Conservation (phyloP, 2,113 vertebrate genomes). For the Dasyurus viverrinus region DNA sequence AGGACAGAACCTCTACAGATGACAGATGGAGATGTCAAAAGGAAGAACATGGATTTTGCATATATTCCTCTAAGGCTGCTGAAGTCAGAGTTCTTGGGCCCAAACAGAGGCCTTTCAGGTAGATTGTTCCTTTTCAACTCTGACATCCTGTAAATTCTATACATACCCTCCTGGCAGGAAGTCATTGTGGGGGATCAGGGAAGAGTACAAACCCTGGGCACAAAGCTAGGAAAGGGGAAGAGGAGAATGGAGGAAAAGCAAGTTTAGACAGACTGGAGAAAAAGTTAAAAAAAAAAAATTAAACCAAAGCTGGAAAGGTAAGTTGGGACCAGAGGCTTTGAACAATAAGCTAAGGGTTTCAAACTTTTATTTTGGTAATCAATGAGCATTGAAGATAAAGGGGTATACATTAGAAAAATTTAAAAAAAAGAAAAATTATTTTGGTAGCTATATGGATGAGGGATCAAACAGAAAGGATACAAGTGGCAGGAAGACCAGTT, state of each 20-base stretch:
- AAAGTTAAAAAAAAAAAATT: not conserved
- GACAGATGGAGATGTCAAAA: not conserved
- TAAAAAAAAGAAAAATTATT: not conserved
- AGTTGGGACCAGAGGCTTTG: not conserved
- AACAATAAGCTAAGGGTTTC: not conserved
- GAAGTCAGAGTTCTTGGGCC: not conserved
- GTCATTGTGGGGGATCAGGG: not conserved
- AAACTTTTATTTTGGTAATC: not conserved
- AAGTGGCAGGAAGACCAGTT: not conserved
- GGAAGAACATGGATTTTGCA: not conserved
- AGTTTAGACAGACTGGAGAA: not conserved
- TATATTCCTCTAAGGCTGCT: not conserved
- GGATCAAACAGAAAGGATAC: not conserved
- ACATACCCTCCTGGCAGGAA: not conserved
- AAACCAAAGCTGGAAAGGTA: not conserved
- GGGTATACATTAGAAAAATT: not conserved
- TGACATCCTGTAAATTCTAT: not conserved
- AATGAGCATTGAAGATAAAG: not conserved
- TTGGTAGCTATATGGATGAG: not conserved
- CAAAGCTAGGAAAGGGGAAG: not conserved
- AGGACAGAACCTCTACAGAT: not conserved
- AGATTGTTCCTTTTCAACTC: not conserved
- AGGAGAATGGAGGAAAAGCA: not conserved
- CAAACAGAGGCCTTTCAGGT: not conserved
- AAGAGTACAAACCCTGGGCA: not conserved